Conservation (phyloP, 2,888 invertebrate genomes). For the Candidula unifasciata region DNA sequence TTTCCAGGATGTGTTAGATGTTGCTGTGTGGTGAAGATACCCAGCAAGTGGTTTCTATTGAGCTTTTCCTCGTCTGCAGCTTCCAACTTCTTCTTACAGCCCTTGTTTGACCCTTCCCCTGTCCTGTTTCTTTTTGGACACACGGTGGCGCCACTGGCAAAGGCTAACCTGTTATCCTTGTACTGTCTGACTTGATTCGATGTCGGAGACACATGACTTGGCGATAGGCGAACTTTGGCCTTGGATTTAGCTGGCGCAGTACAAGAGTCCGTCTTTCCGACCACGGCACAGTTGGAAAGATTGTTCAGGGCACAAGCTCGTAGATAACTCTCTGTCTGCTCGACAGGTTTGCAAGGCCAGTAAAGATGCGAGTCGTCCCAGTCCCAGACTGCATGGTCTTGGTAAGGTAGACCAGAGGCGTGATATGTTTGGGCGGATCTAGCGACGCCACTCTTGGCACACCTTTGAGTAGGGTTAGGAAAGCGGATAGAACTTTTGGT, state of each 20-base stretch:
- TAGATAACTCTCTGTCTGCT: background rate
- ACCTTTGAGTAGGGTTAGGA: too few relatives aligned
- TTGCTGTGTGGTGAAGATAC: background rate
- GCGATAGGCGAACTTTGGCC: background rate
- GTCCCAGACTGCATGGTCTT: too few relatives aligned
- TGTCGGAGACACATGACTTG: background rate
- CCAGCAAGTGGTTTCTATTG: too few relatives aligned
- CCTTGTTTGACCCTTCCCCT: background rate
- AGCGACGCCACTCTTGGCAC: too few relatives aligned
- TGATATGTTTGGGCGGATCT: too few relatives aligned
- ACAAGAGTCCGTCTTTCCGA: background rate
- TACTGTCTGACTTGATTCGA: background rate
- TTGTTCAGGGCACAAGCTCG: background rate
- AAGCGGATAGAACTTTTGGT: too few relatives aligned
- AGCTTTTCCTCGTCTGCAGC: background rate
- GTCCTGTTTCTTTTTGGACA: background rate
- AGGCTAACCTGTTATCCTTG: background rate
- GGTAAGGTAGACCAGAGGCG: too few relatives aligned
- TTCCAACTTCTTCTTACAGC: background rate
- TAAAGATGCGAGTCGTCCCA: background rate
- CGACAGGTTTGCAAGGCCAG: background rate
- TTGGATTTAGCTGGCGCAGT: background rate
- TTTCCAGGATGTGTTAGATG: background rate
- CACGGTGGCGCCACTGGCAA: slow-evolving; percentile 16
- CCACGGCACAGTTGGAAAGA: background rate